Evolutionary conservation across 1,140 invertebrate species (phyloP).

Genomic region (Tenebrio molitor): DNA sequence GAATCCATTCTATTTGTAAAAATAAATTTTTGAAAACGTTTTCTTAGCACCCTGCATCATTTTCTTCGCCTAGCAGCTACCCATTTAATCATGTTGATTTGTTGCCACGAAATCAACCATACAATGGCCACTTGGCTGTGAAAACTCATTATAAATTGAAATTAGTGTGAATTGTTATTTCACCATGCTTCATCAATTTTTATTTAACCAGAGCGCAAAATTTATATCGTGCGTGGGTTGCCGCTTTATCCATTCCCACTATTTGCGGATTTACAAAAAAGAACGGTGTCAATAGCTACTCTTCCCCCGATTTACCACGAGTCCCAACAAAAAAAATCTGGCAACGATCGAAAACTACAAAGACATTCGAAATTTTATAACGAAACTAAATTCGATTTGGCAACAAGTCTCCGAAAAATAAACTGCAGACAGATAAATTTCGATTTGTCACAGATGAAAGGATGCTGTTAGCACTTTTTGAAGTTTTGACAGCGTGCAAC

Average conservation of each 20-base stretch:
- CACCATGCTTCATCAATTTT: slow-evolving; percentile 7
- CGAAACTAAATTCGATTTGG: slow-evolving; percentile 23
- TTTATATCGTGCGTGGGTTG: not conserved
- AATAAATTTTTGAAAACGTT: too few relatives aligned
- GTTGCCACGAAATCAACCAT: not conserved
- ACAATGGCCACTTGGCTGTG: not conserved
- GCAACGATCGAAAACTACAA: too few relatives aligned
- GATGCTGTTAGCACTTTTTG: slow-evolving; percentile 15
- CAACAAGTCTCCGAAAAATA: not conserved
- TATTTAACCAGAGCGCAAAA: slow-evolving; percentile 19
- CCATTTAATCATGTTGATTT: not conserved
- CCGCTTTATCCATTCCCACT: too few relatives aligned
- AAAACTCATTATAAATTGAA: slow-evolving; percentile 7
- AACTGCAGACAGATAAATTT: slow-evolving; percentile 14
- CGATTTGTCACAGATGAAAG: slow-evolving; percentile 3
- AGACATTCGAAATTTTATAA: too few relatives aligned
- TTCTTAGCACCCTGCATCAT: too few relatives aligned
- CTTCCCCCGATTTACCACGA: too few relatives aligned
- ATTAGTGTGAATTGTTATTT: slow-evolving; percentile 15
- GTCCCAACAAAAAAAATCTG: too few relatives aligned
- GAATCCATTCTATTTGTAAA: too few relatives aligned
- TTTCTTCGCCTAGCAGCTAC: too few relatives aligned
- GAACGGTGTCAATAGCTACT: too few relatives aligned
- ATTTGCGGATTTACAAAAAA: too few relatives aligned
- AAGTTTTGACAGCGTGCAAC: not conserved